Conservation (phyloP, 1,140 invertebrate species). For the Cotesia typhae region DNA sequence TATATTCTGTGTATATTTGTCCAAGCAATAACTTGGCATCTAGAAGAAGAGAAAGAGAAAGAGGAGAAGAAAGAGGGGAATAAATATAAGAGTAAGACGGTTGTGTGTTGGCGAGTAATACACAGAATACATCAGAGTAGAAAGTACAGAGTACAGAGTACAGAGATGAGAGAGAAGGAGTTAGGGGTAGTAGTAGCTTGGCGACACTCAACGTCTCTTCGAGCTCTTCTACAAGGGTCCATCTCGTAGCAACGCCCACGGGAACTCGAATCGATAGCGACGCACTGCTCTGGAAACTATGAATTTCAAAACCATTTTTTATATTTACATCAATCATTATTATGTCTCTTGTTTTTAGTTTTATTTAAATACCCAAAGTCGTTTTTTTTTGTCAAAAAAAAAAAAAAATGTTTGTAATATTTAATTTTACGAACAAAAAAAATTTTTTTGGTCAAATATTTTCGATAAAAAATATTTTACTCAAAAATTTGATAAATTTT, state of each 20-base stretch:
- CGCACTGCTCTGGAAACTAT: constrained; percentile 63
- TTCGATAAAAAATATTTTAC: no score
- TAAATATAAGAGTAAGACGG: constrained; percentile 27
- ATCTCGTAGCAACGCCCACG: constrained; percentile 68
- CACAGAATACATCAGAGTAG: constrained; percentile 43
- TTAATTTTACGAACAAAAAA: no score
- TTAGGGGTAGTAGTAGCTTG: constrained; percentile 56
- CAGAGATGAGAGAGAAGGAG: constrained; percentile 42
- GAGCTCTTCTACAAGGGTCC: constrained; percentile 62
- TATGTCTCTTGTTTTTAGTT: background rate
- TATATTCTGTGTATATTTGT: constrained; percentile 49
- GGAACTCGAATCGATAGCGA: constrained; percentile 65
- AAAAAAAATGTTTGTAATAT: no score
- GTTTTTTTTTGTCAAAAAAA: no score
- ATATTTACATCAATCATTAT: constrained; percentile 45
- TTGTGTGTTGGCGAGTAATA: constrained; percentile 35
- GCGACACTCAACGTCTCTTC: constrained; percentile 63
- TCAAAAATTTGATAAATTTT: no score
- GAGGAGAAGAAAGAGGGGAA: constrained; percentile 25
- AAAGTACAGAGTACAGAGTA: constrained; percentile 26
- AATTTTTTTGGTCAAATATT: no score
- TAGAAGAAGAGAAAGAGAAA: constrained; percentile 30
- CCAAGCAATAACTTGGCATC: constrained; percentile 52
- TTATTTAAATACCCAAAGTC: background rate
- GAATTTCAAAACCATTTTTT: constrained; percentile 60